Conservation (phyloP, 2,113 vertebrate species). For the Mormoops blainvillei region DNA sequence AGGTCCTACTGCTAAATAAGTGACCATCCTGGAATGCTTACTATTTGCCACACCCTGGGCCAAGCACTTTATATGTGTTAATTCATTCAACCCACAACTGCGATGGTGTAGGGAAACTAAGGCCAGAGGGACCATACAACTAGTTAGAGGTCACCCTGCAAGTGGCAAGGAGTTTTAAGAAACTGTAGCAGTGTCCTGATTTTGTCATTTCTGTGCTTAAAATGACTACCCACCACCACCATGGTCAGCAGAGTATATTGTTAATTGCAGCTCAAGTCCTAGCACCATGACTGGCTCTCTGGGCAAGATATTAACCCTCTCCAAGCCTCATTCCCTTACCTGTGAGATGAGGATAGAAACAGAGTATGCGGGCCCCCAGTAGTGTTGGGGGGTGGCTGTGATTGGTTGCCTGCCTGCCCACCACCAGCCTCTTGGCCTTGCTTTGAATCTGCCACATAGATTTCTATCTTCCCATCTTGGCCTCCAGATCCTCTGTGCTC, state of each 20-base stretch:
- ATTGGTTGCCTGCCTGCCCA: neutral
- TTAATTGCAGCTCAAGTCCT: too few relatives aligned
- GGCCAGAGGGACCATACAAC: neutral
- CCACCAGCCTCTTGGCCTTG: neutral
- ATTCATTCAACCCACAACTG: neutral
- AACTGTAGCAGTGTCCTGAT: neutral
- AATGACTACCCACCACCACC: neutral
- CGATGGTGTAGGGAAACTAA: neutral
- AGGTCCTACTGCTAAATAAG: neutral
- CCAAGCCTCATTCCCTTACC: neutral
- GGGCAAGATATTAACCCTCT: neutral
- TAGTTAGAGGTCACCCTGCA: neutral
- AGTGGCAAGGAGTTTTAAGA: neutral
- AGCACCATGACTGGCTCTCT: neutral
- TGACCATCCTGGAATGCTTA: neutral
- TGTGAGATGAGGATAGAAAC: neutral
- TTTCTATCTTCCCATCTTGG: neutral
- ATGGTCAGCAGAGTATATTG: neutral
- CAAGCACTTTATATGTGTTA: neutral
- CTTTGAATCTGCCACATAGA: neutral
- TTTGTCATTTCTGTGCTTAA: neutral
- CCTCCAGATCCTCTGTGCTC: neutral
- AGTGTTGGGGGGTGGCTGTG: accelerated
- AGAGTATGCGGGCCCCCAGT: neutral
- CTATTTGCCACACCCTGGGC: neutral